Evolutionary conservation across 2,888 invertebrate species (phyloP).

Genomic region (Nemurella pictetii): DNA sequence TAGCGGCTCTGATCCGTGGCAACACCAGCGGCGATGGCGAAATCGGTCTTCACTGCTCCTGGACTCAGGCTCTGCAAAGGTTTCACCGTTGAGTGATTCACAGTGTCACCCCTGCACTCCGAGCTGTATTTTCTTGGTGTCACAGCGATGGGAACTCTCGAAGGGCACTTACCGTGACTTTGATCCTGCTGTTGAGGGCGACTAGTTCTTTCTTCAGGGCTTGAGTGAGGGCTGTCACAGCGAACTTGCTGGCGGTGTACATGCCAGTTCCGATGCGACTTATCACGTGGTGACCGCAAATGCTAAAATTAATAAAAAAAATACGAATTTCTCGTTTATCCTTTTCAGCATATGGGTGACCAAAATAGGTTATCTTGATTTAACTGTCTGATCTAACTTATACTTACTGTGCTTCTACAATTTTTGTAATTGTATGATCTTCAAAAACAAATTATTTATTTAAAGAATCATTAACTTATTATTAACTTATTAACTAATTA

Average conservation of each 20-base stretch:
- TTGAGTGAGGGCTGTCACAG: conserved; percentile 57
- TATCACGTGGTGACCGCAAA: conserved; percentile 31
- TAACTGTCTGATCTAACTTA: too few species aligned
- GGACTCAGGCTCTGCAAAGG: conserved; percentile 8
- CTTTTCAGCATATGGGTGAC: too few species aligned
- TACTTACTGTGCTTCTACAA: too few species aligned
- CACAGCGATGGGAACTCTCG: too few species aligned
- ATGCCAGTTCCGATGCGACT: conserved; percentile 51
- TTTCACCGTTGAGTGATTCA: too few species aligned
- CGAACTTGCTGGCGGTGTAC: conserved; percentile 60
- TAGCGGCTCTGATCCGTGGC: neutral
- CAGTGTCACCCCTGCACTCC: too few species aligned
- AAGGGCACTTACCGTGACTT: conserved; percentile 54
- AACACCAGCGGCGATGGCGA: neutral
- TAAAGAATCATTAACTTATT: neutral
- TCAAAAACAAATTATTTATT: neutral
- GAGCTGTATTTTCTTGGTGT: too few species aligned
- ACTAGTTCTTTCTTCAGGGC: conserved; percentile 59
- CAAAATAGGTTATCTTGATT: too few species aligned
- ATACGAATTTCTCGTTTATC: too few species aligned
- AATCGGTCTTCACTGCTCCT: neutral
- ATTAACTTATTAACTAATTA: too few species aligned
- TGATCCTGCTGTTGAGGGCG: conserved; percentile 53
- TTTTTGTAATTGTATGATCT: neutral
- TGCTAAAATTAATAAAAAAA: conserved; percentile 31